Percentiles rank a stretch among this genome's conserved stretches.
Evolutionary conservation across 2,797 vertebrate genomes (phyloP).

Genomic region (Hydrolagus colliei): DNA sequence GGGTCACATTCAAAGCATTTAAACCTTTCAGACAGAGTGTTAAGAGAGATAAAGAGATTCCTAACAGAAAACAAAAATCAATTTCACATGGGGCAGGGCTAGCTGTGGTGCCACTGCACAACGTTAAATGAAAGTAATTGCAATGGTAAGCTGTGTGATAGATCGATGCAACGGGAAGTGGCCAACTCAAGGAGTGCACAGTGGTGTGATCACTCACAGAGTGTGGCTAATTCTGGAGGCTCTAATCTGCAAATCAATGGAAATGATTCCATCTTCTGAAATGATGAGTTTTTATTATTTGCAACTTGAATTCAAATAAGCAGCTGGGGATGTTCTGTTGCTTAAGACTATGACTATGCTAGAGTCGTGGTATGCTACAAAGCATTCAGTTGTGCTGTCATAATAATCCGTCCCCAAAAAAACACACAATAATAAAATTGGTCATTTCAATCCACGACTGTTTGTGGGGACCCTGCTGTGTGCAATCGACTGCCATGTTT

Average conservation of each 20-base stretch:
- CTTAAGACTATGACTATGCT: no score
- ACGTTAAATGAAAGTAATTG: constrained; percentile 19
- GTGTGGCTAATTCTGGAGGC: neutral
- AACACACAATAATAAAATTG: no score
- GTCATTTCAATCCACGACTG: no score
- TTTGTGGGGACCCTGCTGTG: no score
- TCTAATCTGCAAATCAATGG: neutral
- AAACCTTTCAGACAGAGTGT: neutral
- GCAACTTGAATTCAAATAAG: neutral
- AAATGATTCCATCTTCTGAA: neutral
- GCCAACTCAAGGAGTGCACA: neutral
- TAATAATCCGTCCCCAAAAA: no score
- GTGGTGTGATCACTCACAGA: neutral
- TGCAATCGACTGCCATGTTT: no score
- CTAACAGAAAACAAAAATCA: neutral
- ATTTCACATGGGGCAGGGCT: neutral
- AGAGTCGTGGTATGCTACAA: no score
- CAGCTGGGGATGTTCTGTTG: neutral
- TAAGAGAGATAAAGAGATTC: constrained; percentile 9
- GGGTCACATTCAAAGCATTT: neutral
- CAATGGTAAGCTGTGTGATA: neutral
- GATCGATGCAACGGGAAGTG: neutral
- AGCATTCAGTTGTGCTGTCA: no score
- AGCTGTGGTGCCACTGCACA: neutral
- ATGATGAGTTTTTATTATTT: neutral